Evolutionary conservation across 1,140 invertebrate genomes (phyloP), one percentile per base, ranked within the genome.

Genomic region (Drosophila bipectinata): DNA sequence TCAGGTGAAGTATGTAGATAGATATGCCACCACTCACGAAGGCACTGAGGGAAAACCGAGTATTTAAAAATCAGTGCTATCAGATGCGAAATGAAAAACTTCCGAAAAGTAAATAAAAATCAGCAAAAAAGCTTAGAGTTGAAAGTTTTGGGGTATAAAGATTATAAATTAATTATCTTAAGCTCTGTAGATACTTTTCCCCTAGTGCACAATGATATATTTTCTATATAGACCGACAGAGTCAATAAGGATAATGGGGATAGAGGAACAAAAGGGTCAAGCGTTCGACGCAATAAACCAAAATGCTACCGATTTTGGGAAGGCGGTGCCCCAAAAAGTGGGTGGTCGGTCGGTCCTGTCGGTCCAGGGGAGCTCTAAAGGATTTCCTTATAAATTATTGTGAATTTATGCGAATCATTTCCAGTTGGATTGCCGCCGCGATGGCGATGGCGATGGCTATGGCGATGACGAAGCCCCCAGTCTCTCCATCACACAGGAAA

Each of bases 321-420:
- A 18, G 14, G 73, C 53, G 54, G 32, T 62, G 56, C 24, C 69
- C 52, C 48, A 26, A 72, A 49, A n/a, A 24, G 9, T 24, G 4
- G 37, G 26, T 15, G 44, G 14, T 45, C 14, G 4, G 26, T 6
- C 26, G 26, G 5, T 28, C 26, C 5, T 6, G 41, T 45, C 39
- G 39, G 39, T 41, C 12, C n/a, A 44, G 32, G 53, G 34, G 37
- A 41, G 54, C 61, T 58, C 83, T 79, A 73, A 69, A 78, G 83
- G 79, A 87, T 87, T 87, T 87, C 83, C 83, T 87, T 87, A 87
- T 87, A 87, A 87, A 83, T 87, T 87, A 87, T 88, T 87, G 83
- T 87, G 83, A 87, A 88, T 87, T 87, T 87, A 87, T 87, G 83
- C 83, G 83, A 87, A 87, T 87, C 83, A 87, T 73, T 87, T 87